Evolutionary conservation across 2,113 vertebrate species (phyloP), one percentile per base, ranked within the genome.

Genomic region (Phalacrocorax aristotelis): DNA sequence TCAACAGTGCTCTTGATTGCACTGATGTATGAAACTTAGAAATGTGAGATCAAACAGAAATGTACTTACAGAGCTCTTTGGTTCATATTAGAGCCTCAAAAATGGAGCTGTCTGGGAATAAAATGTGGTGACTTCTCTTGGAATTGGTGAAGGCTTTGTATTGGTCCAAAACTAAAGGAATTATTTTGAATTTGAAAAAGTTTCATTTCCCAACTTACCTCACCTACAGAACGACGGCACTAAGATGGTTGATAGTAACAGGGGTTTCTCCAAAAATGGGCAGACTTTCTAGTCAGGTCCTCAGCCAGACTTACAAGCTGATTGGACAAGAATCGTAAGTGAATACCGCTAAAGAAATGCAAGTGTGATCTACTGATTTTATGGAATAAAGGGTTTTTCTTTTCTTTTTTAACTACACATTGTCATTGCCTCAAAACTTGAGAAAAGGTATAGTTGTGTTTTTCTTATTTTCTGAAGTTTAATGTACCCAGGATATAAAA

Each of bases 201-300:
- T 74, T 90, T 72, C 2, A 3, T 82, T 88, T 96, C 70, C n/a
- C 0, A 0, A 51, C 34, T 79, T 84, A 55, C 29, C 70, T 95
- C 95, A 95, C 75, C 82, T 96, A 87, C 91, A 80, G 89, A 97
- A 97, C 81, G 60, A 15, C 58, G 87, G 58, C 81, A 30, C 25
- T 80, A 30, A 90, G 62, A 71, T 93, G 87, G 60, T 51, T 8
- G 1, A 30, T 49, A 86, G 36, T 65, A 87, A 49, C 48, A 90
- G 61, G 34, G 46, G 48, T 83, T 93, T 94, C 49, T 84, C 38
- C 9, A 87, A 81, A 96, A 95, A 89, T 83, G 86, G 92, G 75
- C 82, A 83, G 55, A 60, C 54, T 83, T 90, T 76, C 21, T 85
- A 85, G 49, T 68, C 81, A 25, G 61, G 69, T 90, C 54, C 65